Percentiles rank a stretch among this genome's conserved stretches.
Evolutionary conservation across 2,797 vertebrate species (phyloP).

Genomic region (Naso thynnoides): DNA sequence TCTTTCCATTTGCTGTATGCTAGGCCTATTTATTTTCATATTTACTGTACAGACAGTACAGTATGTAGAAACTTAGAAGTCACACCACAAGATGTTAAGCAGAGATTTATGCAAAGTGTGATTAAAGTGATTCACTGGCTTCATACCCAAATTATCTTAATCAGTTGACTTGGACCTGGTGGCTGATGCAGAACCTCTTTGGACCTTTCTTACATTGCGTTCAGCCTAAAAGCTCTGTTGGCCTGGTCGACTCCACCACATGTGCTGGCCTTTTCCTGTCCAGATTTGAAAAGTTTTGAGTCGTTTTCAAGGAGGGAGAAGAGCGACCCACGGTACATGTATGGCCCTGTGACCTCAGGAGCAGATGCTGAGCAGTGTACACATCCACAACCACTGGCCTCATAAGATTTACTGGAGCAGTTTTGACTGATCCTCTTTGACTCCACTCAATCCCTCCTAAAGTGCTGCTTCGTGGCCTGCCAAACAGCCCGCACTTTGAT

Average conservation of each 20-base stretch:
- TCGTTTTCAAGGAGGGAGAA: slow-evolving; percentile 29
- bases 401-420: slow-evolving; percentile 56
- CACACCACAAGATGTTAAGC: background rate
- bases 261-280: slow-evolving; percentile 9
- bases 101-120: background rate
- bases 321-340: slow-evolving; percentile 43
- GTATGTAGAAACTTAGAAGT: background rate
- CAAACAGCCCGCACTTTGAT: slow-evolving; percentile 32
- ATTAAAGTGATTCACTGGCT: slow-evolving; percentile 18
- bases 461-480: slow-evolving; percentile 24
- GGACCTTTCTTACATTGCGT: slow-evolving; percentile 2
- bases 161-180: background rate
- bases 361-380: slow-evolving; percentile 59
- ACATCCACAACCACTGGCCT: slow-evolving; percentile 43
- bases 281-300: slow-evolving; percentile 23
- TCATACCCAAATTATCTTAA: slow-evolving; percentile 28
- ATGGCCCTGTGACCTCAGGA: slow-evolving; percentile 35
- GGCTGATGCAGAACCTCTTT: slow-evolving; percentile 2
- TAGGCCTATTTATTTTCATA: background rate
- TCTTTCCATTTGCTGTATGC: background rate
- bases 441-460: slow-evolving; percentile 44
- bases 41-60: background rate
- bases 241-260: slow-evolving; percentile 22
- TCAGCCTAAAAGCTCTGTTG: slow-evolving; percentile 16
- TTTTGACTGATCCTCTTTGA: slow-evolving; percentile 67